A percentile compares a stretch with the other conserved stretches of the same genome.
phyloP scores from a whole-genome alignment of 2,797 vertebrate genomes.

The Decapterus maruadsi region DNA sequence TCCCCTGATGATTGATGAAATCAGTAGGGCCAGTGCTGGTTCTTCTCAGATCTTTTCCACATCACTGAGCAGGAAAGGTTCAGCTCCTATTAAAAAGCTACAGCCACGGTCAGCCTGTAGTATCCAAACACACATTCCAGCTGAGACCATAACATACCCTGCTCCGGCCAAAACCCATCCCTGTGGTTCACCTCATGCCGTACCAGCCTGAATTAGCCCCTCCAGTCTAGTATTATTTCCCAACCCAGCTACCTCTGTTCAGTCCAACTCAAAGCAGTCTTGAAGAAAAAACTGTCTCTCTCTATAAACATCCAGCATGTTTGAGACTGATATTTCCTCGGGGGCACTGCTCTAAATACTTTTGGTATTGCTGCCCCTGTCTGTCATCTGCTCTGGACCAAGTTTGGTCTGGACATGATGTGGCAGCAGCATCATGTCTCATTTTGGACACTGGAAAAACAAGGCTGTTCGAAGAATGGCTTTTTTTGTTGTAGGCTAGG shows the following conservation, averaged over 20 bases:
- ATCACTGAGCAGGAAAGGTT: slow-evolving; percentile 34
- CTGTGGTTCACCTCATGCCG: slow-evolving; percentile 54
- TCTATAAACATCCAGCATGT: slow-evolving; percentile 33
- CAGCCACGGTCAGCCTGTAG: slow-evolving; percentile 20
- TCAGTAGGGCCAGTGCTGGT: not conserved
- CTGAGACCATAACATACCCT: slow-evolving; percentile 49
- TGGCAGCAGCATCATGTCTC: slow-evolving; percentile 32
- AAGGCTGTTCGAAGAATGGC: slow-evolving; percentile 20
- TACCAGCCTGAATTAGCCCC: slow-evolving; percentile 53
- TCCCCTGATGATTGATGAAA: slow-evolving; percentile 18
- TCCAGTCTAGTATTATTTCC: slow-evolving; percentile 52
- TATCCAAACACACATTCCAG: slow-evolving; percentile 50
- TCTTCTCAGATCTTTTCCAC: slow-evolving; percentile 39
- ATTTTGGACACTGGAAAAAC: slow-evolving; percentile 34
- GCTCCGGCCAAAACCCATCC: slow-evolving; percentile 39
- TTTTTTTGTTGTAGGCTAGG: not conserved
- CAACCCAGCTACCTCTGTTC: slow-evolving; percentile 31
- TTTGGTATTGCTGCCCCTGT: slow-evolving; percentile 3
- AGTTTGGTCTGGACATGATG: slow-evolving; percentile 48
- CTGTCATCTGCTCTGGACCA: slow-evolving; percentile 29
- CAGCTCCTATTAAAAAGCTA: slow-evolving; percentile 25
- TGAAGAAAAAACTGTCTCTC: slow-evolving; percentile 24
- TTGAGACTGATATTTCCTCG: slow-evolving; percentile 30
- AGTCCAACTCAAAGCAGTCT: slow-evolving; percentile 30
- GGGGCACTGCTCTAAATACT: slow-evolving; percentile 27